Base-by-base conservation (phyloP, 2,113 vertebrate genomes). In the Romanogobio albipinnatus region DNA sequence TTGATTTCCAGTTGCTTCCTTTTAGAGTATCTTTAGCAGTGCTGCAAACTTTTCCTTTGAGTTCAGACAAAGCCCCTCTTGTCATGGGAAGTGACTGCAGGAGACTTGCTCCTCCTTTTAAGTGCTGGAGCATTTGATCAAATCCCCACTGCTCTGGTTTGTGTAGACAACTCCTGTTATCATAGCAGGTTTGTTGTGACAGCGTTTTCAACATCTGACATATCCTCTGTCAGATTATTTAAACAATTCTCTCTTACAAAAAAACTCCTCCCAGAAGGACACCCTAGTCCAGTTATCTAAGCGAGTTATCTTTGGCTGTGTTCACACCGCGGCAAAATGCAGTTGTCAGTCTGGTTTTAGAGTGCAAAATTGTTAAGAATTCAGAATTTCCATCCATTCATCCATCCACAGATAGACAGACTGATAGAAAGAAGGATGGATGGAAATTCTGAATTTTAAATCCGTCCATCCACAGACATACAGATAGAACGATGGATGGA, bases 191-290 rank as follows among this genome's bases (percentile, higher is more conserved):
- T 90, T 92, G 90, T 90, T 91, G 89, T 90, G 87, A 86, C 91
- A 87, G 82, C 56, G 45, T 71, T 88, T 91, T 90, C 88, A 89
- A 77, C 80, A 47, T 70, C 85, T 90, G 91, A 92, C 91, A 86
- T 89, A 85, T 92, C 86, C 88, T 88, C 91, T 93, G 93, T 92
- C 91, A 85, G 92, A 90, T 92, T 56, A 83, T 62, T 85, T 76
- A 85, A 85, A 86, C 89, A 83, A 90, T 86, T 58, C 51, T 76
- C 70, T 84, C 26, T 68, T 24, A 47, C 49, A 10, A 33, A 53
- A 51, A 10, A 68, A 17, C 43, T 83, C 89, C 89, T 88, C 49
- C 6, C 47, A 82, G 74, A 84, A 29, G 86, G 80, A 91, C 90
- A 89, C 91, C 88, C 89, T 88, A 88, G 89, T 87, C 87, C 82